Conservation (phyloP, 2,888 invertebrate genomes). For the Anthophora plumipes region DNA sequence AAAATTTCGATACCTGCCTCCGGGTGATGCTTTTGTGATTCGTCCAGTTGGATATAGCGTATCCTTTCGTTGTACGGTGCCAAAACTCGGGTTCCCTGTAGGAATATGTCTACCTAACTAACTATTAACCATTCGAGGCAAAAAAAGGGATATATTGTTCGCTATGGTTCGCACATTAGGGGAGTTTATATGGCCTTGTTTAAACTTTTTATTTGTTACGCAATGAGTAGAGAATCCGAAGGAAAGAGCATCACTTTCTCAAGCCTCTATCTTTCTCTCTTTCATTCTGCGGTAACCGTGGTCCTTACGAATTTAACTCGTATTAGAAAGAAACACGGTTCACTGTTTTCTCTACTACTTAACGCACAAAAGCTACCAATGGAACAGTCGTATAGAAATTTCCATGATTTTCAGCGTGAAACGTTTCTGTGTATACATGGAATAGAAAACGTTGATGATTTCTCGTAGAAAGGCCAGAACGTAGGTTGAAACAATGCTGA, state of each 20-base stretch:
- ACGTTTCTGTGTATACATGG: too few relatives aligned
- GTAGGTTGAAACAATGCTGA: conserved; percentile 11
- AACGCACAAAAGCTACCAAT: too few relatives aligned
- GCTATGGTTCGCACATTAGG: conserved; percentile 13
- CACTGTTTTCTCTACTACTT: too few relatives aligned
- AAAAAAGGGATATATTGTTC: neutral
- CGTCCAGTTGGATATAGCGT: neutral
- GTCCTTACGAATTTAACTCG: neutral
- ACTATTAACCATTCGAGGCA: too few relatives aligned
- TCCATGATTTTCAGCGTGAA: too few relatives aligned
- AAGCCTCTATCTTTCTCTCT: neutral
- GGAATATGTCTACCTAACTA: neutral
- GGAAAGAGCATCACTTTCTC: conserved; percentile 55
- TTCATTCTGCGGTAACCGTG: neutral
- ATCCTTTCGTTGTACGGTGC: neutral
- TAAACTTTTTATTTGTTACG: conserved; percentile 34
- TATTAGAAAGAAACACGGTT: neutral
- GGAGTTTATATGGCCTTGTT: conserved; percentile 28
- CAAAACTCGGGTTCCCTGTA: neutral
- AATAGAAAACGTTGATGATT: too few relatives aligned
- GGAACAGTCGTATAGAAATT: too few relatives aligned
- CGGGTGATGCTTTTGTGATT: neutral
- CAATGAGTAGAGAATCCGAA: conserved; percentile 31
- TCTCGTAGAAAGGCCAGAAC: neutral
- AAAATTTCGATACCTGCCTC: conserved; percentile 42